Conservation (phyloP, 1,140 invertebrate genomes). For the Vanessa atalanta region DNA sequence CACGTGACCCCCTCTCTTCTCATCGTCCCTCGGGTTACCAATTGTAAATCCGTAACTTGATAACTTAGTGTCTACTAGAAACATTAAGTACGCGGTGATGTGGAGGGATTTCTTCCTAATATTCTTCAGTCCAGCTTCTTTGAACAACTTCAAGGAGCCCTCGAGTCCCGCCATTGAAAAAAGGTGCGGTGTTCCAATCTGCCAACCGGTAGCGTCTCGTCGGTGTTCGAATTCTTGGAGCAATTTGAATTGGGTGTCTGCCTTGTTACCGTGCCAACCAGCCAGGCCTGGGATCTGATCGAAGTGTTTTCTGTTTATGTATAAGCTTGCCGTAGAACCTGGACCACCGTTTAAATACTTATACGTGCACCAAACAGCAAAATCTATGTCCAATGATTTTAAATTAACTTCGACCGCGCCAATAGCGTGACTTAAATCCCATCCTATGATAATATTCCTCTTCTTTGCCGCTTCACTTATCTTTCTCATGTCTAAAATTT, state of each 20-base stretch:
- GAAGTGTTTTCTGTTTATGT: conserved; percentile 69
- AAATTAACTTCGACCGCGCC: conserved; percentile 61
- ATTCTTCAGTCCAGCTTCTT: conserved; percentile 57
- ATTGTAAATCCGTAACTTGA: conserved; percentile 53
- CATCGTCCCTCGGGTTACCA: conserved; percentile 59
- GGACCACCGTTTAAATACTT: conserved; percentile 72
- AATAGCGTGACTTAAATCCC: conserved; percentile 67
- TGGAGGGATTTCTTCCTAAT: conserved; percentile 66
- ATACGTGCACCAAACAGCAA: conserved; percentile 72
- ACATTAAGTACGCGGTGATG: conserved; percentile 69
- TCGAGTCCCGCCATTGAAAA: conserved; percentile 63
- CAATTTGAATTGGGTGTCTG: conserved; percentile 62
- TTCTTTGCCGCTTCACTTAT: conserved; percentile 59
- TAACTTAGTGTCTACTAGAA: conserved; percentile 59
- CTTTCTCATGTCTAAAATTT: conserved; percentile 63
- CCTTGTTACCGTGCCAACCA: conserved; percentile 69
- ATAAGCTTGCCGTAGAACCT: conserved; percentile 57
- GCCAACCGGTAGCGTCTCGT: conserved; percentile 61
- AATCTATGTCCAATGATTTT: conserved; percentile 60
- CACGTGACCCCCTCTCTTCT: conserved; percentile 62
- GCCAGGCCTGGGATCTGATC: conserved; percentile 53
- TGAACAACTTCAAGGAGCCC: conserved; percentile 58
- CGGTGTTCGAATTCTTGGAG: conserved; percentile 65
- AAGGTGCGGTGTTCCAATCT: conserved; percentile 61
- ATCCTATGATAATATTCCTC: conserved; percentile 59